phyloP scores from a whole-genome alignment of 2,113 vertebrate species.

The Rhabdomys dilectus region DNA sequence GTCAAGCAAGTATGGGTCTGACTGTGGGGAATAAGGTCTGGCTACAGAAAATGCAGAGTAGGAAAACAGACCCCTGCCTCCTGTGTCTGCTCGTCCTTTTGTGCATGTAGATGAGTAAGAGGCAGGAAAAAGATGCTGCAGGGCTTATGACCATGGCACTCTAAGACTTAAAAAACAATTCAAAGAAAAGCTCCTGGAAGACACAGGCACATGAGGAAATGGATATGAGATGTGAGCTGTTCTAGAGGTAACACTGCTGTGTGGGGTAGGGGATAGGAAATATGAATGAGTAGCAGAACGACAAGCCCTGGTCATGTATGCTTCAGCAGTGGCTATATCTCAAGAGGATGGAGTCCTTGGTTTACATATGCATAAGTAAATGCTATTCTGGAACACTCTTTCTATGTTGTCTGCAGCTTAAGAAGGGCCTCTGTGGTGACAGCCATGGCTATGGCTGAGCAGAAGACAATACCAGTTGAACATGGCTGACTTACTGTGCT shows the following conservation, averaged over 20 bases:
- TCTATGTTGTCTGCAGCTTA: too few species aligned
- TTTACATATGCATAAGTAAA: background rate
- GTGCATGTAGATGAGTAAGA: background rate
- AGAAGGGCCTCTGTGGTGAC: background rate
- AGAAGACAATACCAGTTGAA: background rate
- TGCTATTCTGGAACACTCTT: too few species aligned
- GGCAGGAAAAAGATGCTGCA: background rate
- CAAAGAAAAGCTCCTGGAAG: background rate
- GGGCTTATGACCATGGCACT: background rate
- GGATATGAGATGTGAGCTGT: background rate
- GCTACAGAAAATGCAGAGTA: background rate
- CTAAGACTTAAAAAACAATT: background rate
- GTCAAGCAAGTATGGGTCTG: background rate
- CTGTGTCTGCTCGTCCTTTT: background rate
- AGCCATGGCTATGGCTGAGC: too few species aligned
- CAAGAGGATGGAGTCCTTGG: too few species aligned
- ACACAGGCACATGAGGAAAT: background rate
- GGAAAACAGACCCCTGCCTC: background rate
- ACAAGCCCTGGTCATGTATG: background rate
- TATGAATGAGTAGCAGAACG: background rate
- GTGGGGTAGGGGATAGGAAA: background rate
- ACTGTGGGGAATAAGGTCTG: background rate
- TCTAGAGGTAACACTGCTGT: background rate
- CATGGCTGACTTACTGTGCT: accelerated
- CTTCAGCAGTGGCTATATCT: background rate